Percentiles rank a stretch among this genome's conserved stretches.
Conservation (phyloP, 2,113 vertebrate species). For the Amazona guildingii region DNA sequence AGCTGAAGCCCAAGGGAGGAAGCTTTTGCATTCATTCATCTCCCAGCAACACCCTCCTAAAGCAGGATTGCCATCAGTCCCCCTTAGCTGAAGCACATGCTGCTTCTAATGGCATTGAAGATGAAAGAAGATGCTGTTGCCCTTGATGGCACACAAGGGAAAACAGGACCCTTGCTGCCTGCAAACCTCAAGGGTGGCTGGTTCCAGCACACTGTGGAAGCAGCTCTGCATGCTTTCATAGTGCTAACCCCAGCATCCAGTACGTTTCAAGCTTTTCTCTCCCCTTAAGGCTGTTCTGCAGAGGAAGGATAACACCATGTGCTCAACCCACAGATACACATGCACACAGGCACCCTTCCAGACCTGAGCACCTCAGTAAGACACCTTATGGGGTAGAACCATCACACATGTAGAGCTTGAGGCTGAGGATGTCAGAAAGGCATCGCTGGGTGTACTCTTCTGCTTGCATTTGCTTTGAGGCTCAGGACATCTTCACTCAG, state of each 20-base stretch:
- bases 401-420: not conserved
- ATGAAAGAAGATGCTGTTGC: not conserved
- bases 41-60: not conserved
- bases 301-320: not conserved
- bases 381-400: not conserved
- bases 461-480: not conserved
- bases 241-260: not conserved
- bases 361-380: not conserved
- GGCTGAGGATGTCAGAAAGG: not conserved
- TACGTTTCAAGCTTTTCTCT: not conserved
- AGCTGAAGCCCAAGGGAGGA: not conserved
- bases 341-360: not conserved
- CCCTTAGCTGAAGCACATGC: not conserved
- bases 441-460: not conserved
- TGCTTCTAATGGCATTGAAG: fast-evolving
- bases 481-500: not conserved
- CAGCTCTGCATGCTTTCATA: not conserved
- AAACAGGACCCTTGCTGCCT: not conserved
- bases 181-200: not conserved
- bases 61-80: not conserved
- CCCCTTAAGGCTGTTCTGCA: not conserved
- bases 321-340: not conserved
- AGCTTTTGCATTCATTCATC: not conserved
- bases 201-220: not conserved
- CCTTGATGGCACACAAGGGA: not conserved